Conservation (phyloP, 2,797 vertebrate genomes). For the Sebastes iracundus region DNA sequence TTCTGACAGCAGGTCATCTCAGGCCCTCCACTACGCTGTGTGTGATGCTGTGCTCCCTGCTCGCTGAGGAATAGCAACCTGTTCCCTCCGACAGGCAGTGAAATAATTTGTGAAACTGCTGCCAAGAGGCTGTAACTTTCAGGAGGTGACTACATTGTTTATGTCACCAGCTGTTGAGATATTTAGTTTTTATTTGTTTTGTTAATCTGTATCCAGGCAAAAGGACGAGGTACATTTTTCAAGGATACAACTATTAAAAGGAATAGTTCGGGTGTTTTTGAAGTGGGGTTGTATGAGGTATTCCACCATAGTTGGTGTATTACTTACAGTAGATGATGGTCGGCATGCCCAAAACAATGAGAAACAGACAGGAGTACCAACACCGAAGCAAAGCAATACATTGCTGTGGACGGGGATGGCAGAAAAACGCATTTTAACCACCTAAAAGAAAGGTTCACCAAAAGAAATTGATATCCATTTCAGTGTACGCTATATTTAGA, state of each 20-base stretch:
- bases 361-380: neutral
- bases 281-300: neutral
- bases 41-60: neutral
- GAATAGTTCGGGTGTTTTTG: neutral
- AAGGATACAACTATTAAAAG: neutral
- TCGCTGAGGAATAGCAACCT: conserved; percentile 6
- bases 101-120: conserved; percentile 35
- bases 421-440: neutral
- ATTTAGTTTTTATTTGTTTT: neutral
- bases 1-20: conserved; percentile 47
- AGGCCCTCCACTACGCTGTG: neutral
- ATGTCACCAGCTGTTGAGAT: conserved; percentile 32
- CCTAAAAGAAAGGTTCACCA: neutral
- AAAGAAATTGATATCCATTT: no score
- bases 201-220: neutral
- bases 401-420: neutral
- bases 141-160: conserved; percentile 28
- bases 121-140: conserved; percentile 28
- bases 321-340: neutral
- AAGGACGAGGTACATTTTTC: neutral
- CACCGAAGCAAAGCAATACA: neutral
- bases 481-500: neutral
- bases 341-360: neutral
- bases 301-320: neutral
- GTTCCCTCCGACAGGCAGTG: conserved; percentile 22